Conservation (phyloP, 2,797 vertebrate genomes). For the Falco biarmicus region DNA sequence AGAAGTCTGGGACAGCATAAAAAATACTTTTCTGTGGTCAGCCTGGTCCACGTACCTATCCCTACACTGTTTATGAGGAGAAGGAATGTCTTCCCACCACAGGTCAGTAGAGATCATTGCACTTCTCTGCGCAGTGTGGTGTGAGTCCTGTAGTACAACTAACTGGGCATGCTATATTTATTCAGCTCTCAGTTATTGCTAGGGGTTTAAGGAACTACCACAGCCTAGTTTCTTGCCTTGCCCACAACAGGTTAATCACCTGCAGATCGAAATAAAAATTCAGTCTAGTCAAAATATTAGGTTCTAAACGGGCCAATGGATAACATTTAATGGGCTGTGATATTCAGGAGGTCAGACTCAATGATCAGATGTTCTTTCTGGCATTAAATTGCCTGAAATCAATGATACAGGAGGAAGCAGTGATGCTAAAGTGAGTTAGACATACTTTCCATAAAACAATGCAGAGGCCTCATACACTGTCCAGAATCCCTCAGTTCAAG, state of each 20-base stretch:
- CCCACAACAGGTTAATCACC: background rate
- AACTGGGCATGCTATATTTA: background rate
- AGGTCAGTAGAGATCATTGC: background rate
- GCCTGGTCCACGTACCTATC: background rate
- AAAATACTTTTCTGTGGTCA: background rate
- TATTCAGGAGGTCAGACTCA: background rate
- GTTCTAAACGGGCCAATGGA: background rate
- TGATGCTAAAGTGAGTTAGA: background rate
- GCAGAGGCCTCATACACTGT: background rate
- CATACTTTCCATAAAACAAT: background rate
- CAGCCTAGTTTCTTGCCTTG: background rate
- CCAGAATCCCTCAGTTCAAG: background rate
- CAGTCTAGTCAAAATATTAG: background rate
- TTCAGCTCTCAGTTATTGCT: background rate
- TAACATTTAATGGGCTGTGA: background rate
- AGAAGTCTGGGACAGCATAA: background rate
- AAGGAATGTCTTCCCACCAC: background rate
- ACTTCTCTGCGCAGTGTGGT: background rate
- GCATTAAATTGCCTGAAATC: constrained; percentile 5
- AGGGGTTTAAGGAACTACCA: background rate
- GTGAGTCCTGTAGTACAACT: background rate
- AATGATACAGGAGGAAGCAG: background rate
- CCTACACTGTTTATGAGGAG: background rate
- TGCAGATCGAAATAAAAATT: background rate
- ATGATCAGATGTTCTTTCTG: background rate